Evolutionary conservation across 2,797 vertebrate species (phyloP), one percentile per base, ranked within the genome.

Genomic region (Mormyrus proboscirostris): DNA sequence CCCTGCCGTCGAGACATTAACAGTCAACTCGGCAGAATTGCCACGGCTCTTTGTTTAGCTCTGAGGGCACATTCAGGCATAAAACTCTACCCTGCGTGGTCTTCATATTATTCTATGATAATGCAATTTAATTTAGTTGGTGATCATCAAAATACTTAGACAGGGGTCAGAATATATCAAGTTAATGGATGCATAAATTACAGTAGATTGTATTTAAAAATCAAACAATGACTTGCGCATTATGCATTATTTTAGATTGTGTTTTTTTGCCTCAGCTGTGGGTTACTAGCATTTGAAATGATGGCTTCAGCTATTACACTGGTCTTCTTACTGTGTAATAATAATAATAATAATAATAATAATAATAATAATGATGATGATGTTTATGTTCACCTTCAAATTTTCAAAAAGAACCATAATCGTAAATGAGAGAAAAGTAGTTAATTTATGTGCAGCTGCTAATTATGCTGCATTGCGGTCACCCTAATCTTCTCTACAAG

Each of bases 141-240:
- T 19, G 84, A 86, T 86, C 49, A 49, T 51, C 83, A 53, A 51
- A 85, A 85, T 44, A 85, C 41, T 85, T 85, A 85, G 44, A 51
- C 84, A 55, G 25, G 84, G 84, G 84, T 86, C 84, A 33, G 47
- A 86, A 86, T 86, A 29, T 7, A 86, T 86, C 49, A 86, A 51
- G 50, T 86, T 86, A 51, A 51, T 33, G 49, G 47, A 16, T 86
- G 84, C 47, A 29, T 29, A 86, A 86, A 86, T 82, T 53, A 55
- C 50, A 86, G 49, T 86, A 51, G n/a, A 82, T 33, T 38, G 16
- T 44, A 82, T 82, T 82, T 82, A 82, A 82, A 82, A 82, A n/a
- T 82, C 41, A 47, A 44, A 79, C 38, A 82, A 9, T 82, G 76
- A 44, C 41, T 41, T 79, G 0, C 38, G 6, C 38, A 19, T 79